Evolutionary conservation across 2,888 invertebrate genomes (phyloP).

Genomic region (Actias luna): DNA sequence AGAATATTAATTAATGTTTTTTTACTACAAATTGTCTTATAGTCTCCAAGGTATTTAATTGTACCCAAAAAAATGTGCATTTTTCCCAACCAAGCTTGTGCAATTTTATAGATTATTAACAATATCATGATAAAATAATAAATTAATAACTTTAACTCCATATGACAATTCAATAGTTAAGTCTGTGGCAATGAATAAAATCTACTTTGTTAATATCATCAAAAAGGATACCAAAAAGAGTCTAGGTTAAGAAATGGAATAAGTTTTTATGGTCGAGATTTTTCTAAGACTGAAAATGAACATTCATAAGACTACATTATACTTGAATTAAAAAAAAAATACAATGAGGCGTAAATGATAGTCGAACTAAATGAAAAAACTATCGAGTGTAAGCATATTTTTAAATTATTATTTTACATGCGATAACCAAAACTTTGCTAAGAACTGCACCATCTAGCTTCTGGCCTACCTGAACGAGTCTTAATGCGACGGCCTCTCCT

Average conservation of each 20-base stretch:
- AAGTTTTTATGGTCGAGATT: neutral
- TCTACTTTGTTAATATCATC: neutral
- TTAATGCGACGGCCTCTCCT: conserved; percentile 62
- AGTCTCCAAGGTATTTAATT: neutral
- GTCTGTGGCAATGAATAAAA: neutral
- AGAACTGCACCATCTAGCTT: conserved; percentile 56
- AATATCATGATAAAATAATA: neutral
- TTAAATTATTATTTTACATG: conserved; percentile 45
- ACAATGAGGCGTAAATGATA: conserved; percentile 10
- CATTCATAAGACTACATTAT: neutral
- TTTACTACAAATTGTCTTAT: neutral
- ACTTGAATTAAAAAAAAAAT: neutral
- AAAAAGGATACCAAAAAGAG: neutral
- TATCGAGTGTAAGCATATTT: conserved; percentile 3
- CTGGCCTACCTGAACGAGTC: conserved; percentile 70
- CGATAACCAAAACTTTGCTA: conserved; percentile 54
- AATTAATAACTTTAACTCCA: neutral
- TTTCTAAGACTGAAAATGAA: neutral
- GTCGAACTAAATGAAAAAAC: neutral
- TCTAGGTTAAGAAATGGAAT: neutral
- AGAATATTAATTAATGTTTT: no score
- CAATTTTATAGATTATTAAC: neutral
- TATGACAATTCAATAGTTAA: neutral
- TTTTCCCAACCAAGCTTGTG: neutral
- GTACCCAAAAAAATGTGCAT: neutral